These are phyloP conservation scores for Tupaia chinensis DNA, from an alignment of 2,113 vertebrate genomes.

Conservation along the genomic window DNA sequence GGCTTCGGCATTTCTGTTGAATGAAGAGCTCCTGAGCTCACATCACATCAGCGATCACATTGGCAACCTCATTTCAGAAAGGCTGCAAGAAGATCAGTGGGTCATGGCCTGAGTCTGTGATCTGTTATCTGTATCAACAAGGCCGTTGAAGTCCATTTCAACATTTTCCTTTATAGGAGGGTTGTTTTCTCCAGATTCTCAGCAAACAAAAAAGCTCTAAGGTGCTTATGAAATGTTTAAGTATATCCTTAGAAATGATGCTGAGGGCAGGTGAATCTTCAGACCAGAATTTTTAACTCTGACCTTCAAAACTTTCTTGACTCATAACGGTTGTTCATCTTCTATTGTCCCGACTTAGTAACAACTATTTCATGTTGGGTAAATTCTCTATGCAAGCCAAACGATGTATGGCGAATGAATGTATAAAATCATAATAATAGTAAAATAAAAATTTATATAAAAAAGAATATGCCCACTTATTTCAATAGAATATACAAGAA, in stretches of 20 bases:
- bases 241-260: neutral
- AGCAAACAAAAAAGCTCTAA: neutral
- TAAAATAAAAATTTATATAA: no score
- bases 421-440: no score
- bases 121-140: neutral
- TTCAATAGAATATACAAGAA: neutral
- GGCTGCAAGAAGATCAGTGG: neutral
- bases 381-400: no score
- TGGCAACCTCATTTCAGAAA: neutral
- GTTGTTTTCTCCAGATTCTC: neutral
- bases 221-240: neutral
- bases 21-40: neutral
- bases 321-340: neutral
- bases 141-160: neutral
- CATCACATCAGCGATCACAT: neutral
- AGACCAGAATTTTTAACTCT: neutral
- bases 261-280: neutral
- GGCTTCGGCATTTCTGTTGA: constrained; percentile 41
- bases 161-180: neutral
- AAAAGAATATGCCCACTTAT: neutral
- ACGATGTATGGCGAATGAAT: no score
- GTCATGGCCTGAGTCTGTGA: neutral
- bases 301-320: neutral
- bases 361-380: no score
- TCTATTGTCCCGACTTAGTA: neutral